Percentiles rank a stretch among this genome's conserved stretches.
These are phyloP conservation scores for Enteromius viviparus DNA, from an alignment of 2,797 vertebrate genomes.

Conservation along the genomic window DNA sequence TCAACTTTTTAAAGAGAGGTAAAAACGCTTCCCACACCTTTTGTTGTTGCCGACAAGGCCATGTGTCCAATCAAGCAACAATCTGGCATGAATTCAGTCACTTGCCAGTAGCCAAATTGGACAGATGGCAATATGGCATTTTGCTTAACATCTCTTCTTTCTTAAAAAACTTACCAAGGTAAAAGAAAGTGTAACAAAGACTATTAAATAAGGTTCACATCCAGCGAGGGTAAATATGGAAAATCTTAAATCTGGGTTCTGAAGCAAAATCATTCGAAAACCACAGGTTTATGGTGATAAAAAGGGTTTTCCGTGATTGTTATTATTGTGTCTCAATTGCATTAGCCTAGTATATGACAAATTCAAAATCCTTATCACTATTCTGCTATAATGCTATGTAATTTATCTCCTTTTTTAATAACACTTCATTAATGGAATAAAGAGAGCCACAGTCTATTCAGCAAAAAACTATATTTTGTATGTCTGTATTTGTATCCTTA, in stretches of 20 bases:
- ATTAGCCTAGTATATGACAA: not conserved
- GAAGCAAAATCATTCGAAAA: not conserved
- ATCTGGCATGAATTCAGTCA: not conserved
- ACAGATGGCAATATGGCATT: not conserved
- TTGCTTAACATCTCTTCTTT: not conserved
- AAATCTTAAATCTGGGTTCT: not conserved
- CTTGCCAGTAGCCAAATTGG: not conserved
- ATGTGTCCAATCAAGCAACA: not conserved
- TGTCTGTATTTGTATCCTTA: not conserved
- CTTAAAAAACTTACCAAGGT: not conserved
- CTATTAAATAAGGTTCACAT: not conserved
- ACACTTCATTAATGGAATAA: not conserved
- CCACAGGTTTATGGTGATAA: not conserved
- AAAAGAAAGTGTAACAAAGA: not conserved
- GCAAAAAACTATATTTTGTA: not conserved
- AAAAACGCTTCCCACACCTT: not conserved
- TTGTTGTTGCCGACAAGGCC: not conserved
- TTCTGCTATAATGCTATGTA: not conserved
- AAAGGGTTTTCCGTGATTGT: not conserved
- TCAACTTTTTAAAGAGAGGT: constrained; percentile 7
- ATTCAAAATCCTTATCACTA: not conserved
- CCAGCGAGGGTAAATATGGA: not conserved
- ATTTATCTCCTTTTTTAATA: not conserved
- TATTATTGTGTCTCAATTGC: not conserved
- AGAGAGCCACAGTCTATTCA: not conserved